A percentile compares a stretch with the other conserved stretches of the same genome.
phyloP scores from a whole-genome alignment of 2,113 vertebrate species.

The Cyanistes caeruleus region DNA sequence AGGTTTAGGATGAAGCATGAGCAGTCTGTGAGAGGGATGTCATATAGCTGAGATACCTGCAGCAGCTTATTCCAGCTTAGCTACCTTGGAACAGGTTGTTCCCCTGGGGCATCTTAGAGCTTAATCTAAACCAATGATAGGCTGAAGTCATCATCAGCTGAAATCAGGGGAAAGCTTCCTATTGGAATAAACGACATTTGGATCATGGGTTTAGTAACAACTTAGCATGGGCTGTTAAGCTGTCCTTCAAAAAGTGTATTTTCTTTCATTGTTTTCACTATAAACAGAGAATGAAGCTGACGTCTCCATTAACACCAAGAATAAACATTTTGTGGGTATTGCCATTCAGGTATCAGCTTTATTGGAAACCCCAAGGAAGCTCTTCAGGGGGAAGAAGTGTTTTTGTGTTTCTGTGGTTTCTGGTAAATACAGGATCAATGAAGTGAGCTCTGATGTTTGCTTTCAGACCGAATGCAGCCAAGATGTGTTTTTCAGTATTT shows the following conservation, averaged over 20 bases:
- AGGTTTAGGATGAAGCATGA: not conserved
- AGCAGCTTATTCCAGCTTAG: not conserved
- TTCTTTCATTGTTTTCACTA: not conserved
- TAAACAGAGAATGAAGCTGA: slow-evolving; percentile 40
- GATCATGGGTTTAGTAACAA: not conserved
- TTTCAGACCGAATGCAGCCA: not conserved
- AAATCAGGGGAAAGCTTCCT: not conserved
- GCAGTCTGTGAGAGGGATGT: not conserved
- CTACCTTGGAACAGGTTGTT: not conserved
- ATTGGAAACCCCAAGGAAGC: slow-evolving; percentile 36
- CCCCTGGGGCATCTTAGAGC: not conserved
- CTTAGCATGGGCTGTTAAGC: not conserved
- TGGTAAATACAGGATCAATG: not conserved
- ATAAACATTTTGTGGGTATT: slow-evolving; percentile 9
- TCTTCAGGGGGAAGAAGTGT: not conserved
- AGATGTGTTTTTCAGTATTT: not conserved
- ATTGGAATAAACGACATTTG: not conserved
- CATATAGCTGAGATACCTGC: not conserved
- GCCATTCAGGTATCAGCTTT: slow-evolving; percentile 20
- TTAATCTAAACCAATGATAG: not conserved
- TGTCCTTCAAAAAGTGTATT: not conserved
- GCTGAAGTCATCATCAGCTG: not conserved
- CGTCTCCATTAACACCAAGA: not conserved
- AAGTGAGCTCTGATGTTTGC: slow-evolving; percentile 41
- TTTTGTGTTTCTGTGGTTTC: slow-evolving; percentile 45